Evolutionary conservation across 2,888 invertebrate species (phyloP), one percentile per base, ranked within the genome.

Genomic region (Synanthedon andrenaeformis): DNA sequence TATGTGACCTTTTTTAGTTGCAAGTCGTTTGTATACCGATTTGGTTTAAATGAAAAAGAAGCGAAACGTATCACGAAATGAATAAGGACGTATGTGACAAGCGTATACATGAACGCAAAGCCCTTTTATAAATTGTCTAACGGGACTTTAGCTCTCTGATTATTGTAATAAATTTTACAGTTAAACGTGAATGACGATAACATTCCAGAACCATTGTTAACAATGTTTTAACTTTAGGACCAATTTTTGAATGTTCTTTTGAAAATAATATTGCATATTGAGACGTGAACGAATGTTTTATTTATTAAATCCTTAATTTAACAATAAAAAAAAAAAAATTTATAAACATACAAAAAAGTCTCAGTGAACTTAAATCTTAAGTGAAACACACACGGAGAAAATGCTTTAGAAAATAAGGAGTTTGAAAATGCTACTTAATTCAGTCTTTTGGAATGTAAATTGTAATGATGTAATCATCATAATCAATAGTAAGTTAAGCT

Each of bases 131-230:
- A n/a, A 45, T 45, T 45, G 45, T 45, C 11, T 45, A 52, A 41
- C 35, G 51, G 23, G 17, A 53, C 57, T 59, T 65, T 69, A 73
- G 82, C 83, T 82, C 81, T 85, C 82, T 82, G 72, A 64, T 65
- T 67, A 64, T 65, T 59, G 49, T 17, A 12, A 49, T 49, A 14
- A 49, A 12, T 19, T 13, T 14, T 49, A 17, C 17, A 49, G 17
- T 17, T 49, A 49, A 49, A 14, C 75, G 70, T 74, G 78, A 75
- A 80, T 79, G 76, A 78, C 75, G 76, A 73, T 70, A 68, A 87
- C 87, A 87, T 87, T 87, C 87, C 87, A 87, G 84, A 84, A 81
- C 83, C 82, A 86, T 86, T 87, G 87, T 87, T 86, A 85, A 84
- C 79, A 82, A 82, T 83, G 82, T 85, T 86, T 86, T 86, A 86